Conservation (phyloP, 2,888 invertebrate species). For the Danaus chrysippus region DNA sequence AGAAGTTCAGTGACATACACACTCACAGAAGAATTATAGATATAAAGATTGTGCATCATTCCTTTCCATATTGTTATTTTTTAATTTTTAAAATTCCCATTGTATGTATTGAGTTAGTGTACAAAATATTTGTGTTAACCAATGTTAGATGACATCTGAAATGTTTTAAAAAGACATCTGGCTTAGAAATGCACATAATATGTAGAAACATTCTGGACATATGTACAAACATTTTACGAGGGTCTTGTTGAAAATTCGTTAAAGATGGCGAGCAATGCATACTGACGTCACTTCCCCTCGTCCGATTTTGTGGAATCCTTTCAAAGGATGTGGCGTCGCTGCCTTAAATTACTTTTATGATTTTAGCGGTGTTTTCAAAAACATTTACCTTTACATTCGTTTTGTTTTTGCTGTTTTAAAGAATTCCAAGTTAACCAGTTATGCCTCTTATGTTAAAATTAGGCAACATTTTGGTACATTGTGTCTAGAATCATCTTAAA, state of each 20-base stretch:
- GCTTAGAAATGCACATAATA: slow-evolving; percentile 23
- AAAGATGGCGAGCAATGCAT: slow-evolving; percentile 24
- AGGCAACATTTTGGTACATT: no score
- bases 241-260: slow-evolving; percentile 26
- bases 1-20: no score
- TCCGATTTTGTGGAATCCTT: slow-evolving; percentile 25
- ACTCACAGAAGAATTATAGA: no score
- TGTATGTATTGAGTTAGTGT: no score
- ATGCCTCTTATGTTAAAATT: no score
- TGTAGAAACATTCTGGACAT: slow-evolving; percentile 26
- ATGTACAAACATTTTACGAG: slow-evolving; percentile 23
- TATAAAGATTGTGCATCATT: no score
- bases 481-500: no score
- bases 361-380: neutral
- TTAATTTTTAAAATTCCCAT: no score
- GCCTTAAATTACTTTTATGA: slow-evolving; percentile 2
- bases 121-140: no score
- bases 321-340: slow-evolving; percentile 8
- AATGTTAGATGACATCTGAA: no score
- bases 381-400: neutral
- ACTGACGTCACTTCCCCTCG: slow-evolving; percentile 14
- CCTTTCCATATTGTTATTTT: no score
- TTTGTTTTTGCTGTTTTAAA: neutral
- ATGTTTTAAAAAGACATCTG: slow-evolving; percentile 20
- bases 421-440: neutral